A percentile compares a stretch with the other conserved stretches of the same genome.
These are phyloP conservation scores for Eclectus roratus DNA, from an alignment of 2,113 vertebrate genomes.

Conservation along the genomic window DNA sequence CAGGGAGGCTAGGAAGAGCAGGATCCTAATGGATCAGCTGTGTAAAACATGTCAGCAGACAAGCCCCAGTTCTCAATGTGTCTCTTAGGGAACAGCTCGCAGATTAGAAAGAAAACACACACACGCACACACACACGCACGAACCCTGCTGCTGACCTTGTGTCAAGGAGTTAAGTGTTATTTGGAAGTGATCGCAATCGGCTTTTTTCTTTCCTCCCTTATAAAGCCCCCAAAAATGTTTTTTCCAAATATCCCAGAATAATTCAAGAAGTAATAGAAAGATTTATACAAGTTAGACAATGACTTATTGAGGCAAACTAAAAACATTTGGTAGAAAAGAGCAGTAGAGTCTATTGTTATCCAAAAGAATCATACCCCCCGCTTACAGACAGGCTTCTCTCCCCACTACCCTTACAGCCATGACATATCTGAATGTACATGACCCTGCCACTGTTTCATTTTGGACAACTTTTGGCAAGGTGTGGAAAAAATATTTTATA, in stretches of 20 bases:
- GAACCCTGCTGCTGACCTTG: slow-evolving; percentile 40
- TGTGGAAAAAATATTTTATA: background rate
- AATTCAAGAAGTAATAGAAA: slow-evolving; percentile 53
- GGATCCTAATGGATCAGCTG: slow-evolving; percentile 61
- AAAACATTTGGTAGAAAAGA: slow-evolving; percentile 65
- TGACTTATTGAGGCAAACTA: slow-evolving; percentile 60
- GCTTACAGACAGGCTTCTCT: slow-evolving; percentile 26
- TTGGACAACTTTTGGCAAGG: slow-evolving; percentile 32
- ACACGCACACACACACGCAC: background rate
- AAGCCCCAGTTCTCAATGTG: slow-evolving; percentile 54
- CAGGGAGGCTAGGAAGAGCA: slow-evolving; percentile 49
- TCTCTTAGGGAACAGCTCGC: slow-evolving; percentile 36
- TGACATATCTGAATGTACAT: slow-evolving; percentile 21
- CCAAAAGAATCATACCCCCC: slow-evolving; percentile 51
- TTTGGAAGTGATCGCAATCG: slow-evolving; percentile 55
- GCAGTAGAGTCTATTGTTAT: slow-evolving; percentile 58
- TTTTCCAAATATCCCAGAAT: slow-evolving; percentile 50
- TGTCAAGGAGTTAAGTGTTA: slow-evolving; percentile 70
- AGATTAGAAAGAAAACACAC: slow-evolving; percentile 43
- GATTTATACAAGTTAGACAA: slow-evolving; percentile 67
- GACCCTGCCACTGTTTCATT: slow-evolving; percentile 47
- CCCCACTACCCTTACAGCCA: background rate
- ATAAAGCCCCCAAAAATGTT: background rate
- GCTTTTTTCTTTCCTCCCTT: background rate
- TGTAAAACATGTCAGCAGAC: slow-evolving; percentile 71